Conservation (phyloP, 2,888 invertebrate species). For the Microctonus brassicae region DNA sequence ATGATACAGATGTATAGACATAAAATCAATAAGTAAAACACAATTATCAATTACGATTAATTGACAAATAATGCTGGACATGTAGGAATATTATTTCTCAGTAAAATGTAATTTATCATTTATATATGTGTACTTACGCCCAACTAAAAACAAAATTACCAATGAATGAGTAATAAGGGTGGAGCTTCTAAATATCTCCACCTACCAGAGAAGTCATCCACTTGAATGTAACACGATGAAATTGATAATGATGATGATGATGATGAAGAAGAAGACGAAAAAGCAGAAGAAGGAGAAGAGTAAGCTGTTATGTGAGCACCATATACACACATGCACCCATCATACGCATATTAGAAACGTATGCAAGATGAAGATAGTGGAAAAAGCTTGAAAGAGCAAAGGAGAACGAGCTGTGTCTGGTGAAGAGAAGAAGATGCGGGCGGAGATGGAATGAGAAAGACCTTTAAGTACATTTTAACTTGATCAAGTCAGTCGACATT, state of each 20-base stretch:
- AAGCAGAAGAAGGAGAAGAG: slow-evolving; percentile 32
- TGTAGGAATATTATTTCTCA: slow-evolving; percentile 10
- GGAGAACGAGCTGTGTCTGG: too few species aligned
- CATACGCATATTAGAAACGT: slow-evolving; percentile 23
- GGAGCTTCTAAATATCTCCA: slow-evolving; percentile 67
- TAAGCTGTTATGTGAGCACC: too few species aligned
- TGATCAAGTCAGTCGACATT: slow-evolving; percentile 67
- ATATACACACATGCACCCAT: too few species aligned
- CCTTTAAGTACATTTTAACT: slow-evolving; percentile 65
- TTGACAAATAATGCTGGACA: slow-evolving; percentile 10
- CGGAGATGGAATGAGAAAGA: slow-evolving; percentile 45
- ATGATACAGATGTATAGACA: too few species aligned
- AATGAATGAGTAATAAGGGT: slow-evolving; percentile 68
- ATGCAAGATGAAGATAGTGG: slow-evolving; percentile 40
- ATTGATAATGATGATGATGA: slow-evolving; percentile 27
- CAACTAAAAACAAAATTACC: slow-evolving; percentile 48
- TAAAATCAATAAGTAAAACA: slow-evolving; percentile 1
- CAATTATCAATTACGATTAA: too few species aligned
- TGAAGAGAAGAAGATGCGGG: slow-evolving; percentile 41
- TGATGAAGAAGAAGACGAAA: slow-evolving; percentile 35
- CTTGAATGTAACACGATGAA: slow-evolving; percentile 24
- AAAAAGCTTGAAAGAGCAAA: slow-evolving; percentile 29
- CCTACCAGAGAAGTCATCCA: slow-evolving; percentile 58
- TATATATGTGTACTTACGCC: neutral
- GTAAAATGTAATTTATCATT: slow-evolving; percentile 5